Base-by-base conservation (phyloP, 2,888 invertebrate genomes). In the Euplagia quadripunctaria region DNA sequence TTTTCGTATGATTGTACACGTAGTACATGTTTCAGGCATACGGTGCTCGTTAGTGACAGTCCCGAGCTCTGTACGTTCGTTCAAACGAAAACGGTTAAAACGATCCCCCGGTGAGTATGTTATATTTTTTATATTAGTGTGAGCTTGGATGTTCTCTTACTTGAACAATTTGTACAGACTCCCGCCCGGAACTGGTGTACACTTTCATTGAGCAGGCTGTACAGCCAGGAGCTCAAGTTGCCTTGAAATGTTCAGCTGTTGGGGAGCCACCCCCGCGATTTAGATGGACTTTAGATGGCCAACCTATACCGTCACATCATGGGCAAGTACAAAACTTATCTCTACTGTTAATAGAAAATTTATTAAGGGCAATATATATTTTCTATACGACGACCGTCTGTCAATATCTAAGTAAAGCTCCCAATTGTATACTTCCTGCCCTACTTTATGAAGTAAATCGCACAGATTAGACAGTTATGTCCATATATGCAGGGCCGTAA, bases 201-300 rank as follows among this genome's bases (percentile, higher is more conserved):
- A 98, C 97, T 64, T 98, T 98, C 91, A 97, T 98, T 83, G 98
- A 98, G 87, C 97, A 97, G 89, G 97, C 97, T 46, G 96, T 97
- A 70, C 96, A 97, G 85, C 97, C 97, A 0, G 97, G 97, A 16
- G 96, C 97, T 67, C 97, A 97, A 89, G 97, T 98, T 74, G 98
- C 98, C n/a, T 94, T 99, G 77, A 97, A 98, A 88, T 99, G 99
- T 91, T 97, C 98, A 0, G 98, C 98, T 9, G 97, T 98, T 63
- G 99, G 98, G 52, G 98, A 98, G 82, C 99, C 99, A 5, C 97
- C 98, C 12, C 98, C 99, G 8, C 85, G 95, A 51, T 95, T 96
- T 80, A 86, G 94, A 68, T 96, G 96, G 96, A 88, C 90, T 6
- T 84, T 96, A 68, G 96, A 96, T 71, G 93, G 93, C 3, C 94